Percentiles rank a stretch among this genome's conserved stretches.
Conservation (phyloP, 2,797 vertebrate genomes). For the Semaprochilodus insignis region DNA sequence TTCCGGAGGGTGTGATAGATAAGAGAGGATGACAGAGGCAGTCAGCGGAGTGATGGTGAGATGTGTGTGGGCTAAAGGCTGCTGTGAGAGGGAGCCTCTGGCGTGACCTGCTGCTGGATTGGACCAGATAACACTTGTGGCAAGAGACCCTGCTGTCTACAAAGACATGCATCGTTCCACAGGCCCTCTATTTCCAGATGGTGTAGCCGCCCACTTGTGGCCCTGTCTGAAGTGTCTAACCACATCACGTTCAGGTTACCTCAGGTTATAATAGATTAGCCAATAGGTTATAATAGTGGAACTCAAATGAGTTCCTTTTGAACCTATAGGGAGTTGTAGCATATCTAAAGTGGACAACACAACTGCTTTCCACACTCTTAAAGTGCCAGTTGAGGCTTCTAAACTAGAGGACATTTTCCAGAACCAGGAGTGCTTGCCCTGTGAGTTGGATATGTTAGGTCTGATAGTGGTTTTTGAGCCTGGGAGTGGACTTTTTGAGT, state of each 20-base stretch:
- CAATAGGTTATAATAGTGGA: conserved; percentile 1
- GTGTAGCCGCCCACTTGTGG: neutral
- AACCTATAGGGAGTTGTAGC: neutral
- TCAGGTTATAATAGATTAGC: neutral
- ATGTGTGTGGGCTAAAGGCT: conserved; percentile 54
- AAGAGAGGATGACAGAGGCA: conserved; percentile 54
- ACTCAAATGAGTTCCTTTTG: neutral
- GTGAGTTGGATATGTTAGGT: no score
- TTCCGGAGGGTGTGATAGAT: conserved; percentile 62
- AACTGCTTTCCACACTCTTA: neutral
- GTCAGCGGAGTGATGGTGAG: conserved; percentile 49
- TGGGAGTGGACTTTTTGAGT: no score
- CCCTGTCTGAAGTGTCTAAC: conserved; percentile 1
- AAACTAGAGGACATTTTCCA: no score
- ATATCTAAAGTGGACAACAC: neutral
- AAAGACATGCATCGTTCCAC: conserved; percentile 29
- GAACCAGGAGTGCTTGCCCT: no score
- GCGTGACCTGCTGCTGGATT: conserved; percentile 51
- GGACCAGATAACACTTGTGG: conserved; percentile 53
- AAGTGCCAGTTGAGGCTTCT: neutral
- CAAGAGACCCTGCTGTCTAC: conserved; percentile 21
- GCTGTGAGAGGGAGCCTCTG: conserved; percentile 40
- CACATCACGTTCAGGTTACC: neutral
- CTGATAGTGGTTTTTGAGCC: no score
- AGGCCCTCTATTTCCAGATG: conserved; percentile 20